Conservation (phyloP, 2,888 invertebrate genomes). For the Papilio protenor region DNA sequence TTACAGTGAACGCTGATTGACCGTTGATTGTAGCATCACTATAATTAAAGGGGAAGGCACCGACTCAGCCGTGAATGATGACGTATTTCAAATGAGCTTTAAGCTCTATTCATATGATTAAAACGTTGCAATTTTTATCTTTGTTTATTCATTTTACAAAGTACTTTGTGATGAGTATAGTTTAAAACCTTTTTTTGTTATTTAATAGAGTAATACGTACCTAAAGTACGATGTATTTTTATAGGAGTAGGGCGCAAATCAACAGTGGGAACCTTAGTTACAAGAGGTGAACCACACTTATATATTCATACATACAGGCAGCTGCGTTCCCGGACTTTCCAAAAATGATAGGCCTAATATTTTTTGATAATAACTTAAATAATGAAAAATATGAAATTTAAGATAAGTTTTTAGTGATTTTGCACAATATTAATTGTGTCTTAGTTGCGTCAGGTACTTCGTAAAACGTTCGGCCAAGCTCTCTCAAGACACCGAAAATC, state of each 20-base stretch:
- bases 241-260: too few relatives aligned
- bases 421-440: not conserved
- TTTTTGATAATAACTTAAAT: too few relatives aligned
- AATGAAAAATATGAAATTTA: too few relatives aligned
- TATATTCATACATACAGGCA: too few relatives aligned
- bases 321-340: too few relatives aligned
- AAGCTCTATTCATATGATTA: not conserved
- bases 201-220: too few relatives aligned
- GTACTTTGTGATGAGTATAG: too few relatives aligned
- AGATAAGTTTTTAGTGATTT: not conserved
- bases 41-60: conserved; percentile 44
- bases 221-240: too few relatives aligned
- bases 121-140: not conserved
- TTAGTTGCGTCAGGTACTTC: not conserved
- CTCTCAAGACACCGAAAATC: conserved; percentile 5
- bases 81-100: conserved; percentile 4
- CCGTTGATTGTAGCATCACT: conserved; percentile 48
- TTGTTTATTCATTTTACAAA: not conserved
- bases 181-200: too few relatives aligned
- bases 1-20: conserved; percentile 48
- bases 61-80: conserved; percentile 35
- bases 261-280: too few relatives aligned
- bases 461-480: not conserved
- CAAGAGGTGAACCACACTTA: too few relatives aligned
- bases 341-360: too few relatives aligned